Evolutionary conservation across 1,140 invertebrate species (phyloP), one percentile per base, ranked within the genome.

Genomic region (Prorops nasuta): DNA sequence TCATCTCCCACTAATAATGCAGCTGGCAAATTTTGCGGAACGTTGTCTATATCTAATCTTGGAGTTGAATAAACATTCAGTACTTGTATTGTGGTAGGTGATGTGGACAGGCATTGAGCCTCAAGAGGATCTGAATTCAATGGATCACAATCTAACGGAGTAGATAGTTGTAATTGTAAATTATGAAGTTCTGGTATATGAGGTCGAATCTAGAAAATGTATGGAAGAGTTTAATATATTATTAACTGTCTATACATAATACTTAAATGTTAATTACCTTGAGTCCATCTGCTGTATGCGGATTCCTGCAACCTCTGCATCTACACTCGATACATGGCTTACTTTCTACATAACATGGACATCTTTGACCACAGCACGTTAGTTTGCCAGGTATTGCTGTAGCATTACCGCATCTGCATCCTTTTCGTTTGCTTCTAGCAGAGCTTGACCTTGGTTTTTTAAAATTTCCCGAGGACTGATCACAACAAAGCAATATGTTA

Each of bases 291-390:
- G 85, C 82, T 58, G 84, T 84, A 64, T 91, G 87, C 12, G 92
- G 92, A 81, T 96, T 96, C 68, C 91, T 76, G 73, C 93, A 96
- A 6, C 92, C 93, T 72, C 89, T 84, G 77, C 93, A 96, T 69
- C 87, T 87, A 75, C 93, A 96, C 54, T 90, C 89, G 21, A 88
- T 80, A 68, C 92, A 95, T 9, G 90, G 85, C 75, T 89, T 91
- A 64, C 84, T 87, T 61, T 88, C 90, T 44, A 91, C 89, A 76
- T 95, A 96, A 78, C 93, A 96, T 0, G 92, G 91, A 80, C 93
- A 96, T 51, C 92, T 80, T 71, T 95, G 92, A 2, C 92, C 92
- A 71, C 92, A 93, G 75, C 93, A 96, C 0, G 92, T 94, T 39
- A 94, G 72, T 72, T 93, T 94, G 9, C 91, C 91, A 10, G 91